Percentiles rank a stretch among this genome's conserved stretches.
Conservation (phyloP, 2,113 vertebrate species). For the Antigone vipio region DNA sequence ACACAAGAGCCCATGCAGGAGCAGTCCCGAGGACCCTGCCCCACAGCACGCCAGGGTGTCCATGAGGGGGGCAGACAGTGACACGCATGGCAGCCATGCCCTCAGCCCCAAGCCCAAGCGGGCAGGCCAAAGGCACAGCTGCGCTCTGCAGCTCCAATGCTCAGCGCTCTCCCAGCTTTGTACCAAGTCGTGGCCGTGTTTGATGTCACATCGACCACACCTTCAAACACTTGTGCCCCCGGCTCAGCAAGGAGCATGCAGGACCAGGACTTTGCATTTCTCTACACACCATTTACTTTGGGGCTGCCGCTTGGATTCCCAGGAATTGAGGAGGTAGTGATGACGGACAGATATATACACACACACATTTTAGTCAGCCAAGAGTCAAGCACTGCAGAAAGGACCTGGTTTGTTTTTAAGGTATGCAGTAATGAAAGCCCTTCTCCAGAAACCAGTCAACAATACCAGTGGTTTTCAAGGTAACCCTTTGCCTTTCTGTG, state of each 20-base stretch:
- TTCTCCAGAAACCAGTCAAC: neutral
- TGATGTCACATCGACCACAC: neutral
- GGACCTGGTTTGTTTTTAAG: neutral
- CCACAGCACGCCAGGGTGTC: neutral
- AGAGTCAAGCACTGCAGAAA: neutral
- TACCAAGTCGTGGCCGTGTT: neutral
- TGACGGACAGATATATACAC: neutral
- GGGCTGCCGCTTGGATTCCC: neutral
- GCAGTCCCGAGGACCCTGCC: neutral
- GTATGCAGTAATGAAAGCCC: neutral
- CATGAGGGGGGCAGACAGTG: neutral
- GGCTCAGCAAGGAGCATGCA: neutral
- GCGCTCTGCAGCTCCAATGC: fast-evolving
- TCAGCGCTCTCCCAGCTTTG: fast-evolving
- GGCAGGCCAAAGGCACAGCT: neutral
- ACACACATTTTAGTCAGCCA: neutral
- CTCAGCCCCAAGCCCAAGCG: neutral
- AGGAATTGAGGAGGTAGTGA: neutral
- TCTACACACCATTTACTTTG: neutral
- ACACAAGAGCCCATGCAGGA: neutral
- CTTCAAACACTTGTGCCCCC: fast-evolving
- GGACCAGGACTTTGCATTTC: neutral
- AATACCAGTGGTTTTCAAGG: neutral
- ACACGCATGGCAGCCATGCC: neutral
- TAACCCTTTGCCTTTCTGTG: neutral